Evolutionary conservation across 1,140 invertebrate species (phyloP).

Genomic region (Drosophila triauraria): DNA sequence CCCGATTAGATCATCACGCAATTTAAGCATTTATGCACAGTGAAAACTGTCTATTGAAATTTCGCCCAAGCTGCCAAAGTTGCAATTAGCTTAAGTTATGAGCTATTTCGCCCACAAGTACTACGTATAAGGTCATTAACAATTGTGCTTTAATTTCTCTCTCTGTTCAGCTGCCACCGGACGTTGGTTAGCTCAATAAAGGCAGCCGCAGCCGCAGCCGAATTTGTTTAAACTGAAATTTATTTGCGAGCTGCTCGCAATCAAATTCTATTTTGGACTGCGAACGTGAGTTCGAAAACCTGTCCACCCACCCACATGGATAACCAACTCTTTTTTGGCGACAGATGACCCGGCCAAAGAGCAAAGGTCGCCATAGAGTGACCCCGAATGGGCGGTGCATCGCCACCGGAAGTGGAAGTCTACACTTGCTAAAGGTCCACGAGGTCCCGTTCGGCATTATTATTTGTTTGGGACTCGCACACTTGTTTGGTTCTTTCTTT

Average conservation of each 20-base stretch:
- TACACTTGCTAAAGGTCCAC: conserved; percentile 23
- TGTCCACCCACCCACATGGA: conserved; percentile 26
- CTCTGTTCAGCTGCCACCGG: conserved; percentile 24
- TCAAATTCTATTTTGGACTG: conserved; percentile 57
- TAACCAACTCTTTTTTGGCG: conserved; percentile 39
- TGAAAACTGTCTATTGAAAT: not conserved
- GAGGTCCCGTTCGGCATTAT: conserved; percentile 32
- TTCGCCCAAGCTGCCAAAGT: too few species aligned
- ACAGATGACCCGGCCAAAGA: conserved; percentile 47
- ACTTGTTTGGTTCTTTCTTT: conserved; percentile 12
- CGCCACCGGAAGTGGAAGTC: conserved; percentile 65
- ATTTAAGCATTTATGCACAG: not conserved
- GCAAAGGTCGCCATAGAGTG: conserved; percentile 62
- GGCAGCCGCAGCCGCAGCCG: conserved; percentile 14
- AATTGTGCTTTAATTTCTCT: not conserved
- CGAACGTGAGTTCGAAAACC: conserved; percentile 30
- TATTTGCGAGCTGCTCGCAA: conserved; percentile 47
- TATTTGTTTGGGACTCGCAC: conserved; percentile 56
- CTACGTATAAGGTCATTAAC: not conserved
- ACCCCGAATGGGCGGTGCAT: conserved; percentile 60
- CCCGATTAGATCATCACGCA: conserved; percentile 22
- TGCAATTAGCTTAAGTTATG: not conserved
- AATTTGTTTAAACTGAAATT: conserved; percentile 59
- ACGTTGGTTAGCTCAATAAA: conserved; percentile 29
- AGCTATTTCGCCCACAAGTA: not conserved